Evolutionary conservation across 2,113 vertebrate species (phyloP), one percentile per base, ranked within the genome.

Genomic region (Desmodus rotundus): DNA sequence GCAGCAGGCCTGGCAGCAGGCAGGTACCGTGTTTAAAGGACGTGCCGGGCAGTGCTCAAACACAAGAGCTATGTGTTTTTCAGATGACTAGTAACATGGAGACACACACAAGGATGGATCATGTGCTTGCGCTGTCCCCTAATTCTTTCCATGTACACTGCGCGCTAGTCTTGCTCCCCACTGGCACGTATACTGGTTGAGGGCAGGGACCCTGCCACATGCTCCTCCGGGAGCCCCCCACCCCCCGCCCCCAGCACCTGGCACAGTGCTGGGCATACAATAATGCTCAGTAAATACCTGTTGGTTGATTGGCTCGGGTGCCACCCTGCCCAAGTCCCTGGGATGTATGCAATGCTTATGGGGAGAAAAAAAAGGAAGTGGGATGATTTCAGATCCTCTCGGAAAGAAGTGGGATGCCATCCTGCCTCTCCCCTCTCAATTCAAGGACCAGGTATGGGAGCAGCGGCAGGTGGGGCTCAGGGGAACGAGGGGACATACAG

Each of bases 401-500:
- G 90, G 90, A 95, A 95, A 96, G 54, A 96, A 96, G 92, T 93
- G 95, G 92, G 82, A 91, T 95, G 93, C 87, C 96, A 95, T 50
- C 96, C 93, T 96, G 93, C 95, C 96, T 97, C 93, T 97, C 96
- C 96, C 96, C 96, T 96, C 85, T 95, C 93, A 95, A 56, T 93
- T 95, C 90, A 76, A 92, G 94, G 85, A 94, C 85, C n/a, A 0
- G 85, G 68, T 81, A 87, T 17, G 81, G 96, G 76, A 94, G 93
- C 80, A 76, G 50, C 20, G 72, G 77, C 43, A 72, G 90, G 87
- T 70, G 54, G 88, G 95, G 80, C 17, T 67, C 82, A 58, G n/a
- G 93, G 88, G 70, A 56, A 47, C 74, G 74, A 14, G 80, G 97
- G 92, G 0, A 97, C 99, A 2, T 98, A 99, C 99, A 98, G 65